Conservation (phyloP, 2,888 invertebrate genomes). For the Gasteruption jaculator region DNA sequence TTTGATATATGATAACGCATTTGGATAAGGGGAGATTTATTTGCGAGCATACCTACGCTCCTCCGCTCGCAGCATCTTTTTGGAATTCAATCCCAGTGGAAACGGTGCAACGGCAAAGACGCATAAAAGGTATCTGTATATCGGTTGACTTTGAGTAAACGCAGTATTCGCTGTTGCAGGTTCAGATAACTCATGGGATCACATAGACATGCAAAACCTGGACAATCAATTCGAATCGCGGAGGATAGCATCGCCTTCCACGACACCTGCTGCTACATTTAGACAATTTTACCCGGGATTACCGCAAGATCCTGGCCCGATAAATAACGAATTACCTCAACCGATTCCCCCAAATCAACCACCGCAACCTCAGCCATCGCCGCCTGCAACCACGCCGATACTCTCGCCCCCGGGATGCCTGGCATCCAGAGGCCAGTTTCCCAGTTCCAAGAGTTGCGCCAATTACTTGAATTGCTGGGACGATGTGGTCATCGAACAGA, state of each 20-base stretch:
- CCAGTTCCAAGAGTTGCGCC: slow-evolving; percentile 58
- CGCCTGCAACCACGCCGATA: too few species aligned
- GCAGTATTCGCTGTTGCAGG: slow-evolving; percentile 24
- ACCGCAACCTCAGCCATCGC: slow-evolving; percentile 20
- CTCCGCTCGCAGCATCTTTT: too few species aligned
- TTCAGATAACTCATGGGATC: slow-evolving; percentile 33
- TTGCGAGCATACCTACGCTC: too few species aligned
- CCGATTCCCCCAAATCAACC: slow-evolving; percentile 25
- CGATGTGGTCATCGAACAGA: slow-evolving; percentile 62
- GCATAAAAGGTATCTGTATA: too few species aligned
- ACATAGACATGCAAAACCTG: slow-evolving; percentile 32
- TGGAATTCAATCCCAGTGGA: too few species aligned
- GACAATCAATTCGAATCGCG: slow-evolving; percentile 26
- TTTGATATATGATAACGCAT: too few species aligned
- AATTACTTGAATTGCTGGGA: slow-evolving; percentile 72
- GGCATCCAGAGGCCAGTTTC: slow-evolving; percentile 59
- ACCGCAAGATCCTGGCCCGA: slow-evolving; percentile 22
- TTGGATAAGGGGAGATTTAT: too few species aligned
- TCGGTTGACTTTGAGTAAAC: too few species aligned
- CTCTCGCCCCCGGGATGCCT: slow-evolving; percentile 35
- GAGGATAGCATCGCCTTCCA: slow-evolving; percentile 18
- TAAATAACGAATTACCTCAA: slow-evolving; percentile 32
- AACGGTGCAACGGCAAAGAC: too few species aligned
- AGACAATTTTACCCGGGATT: slow-evolving; percentile 32
- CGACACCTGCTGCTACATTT: neutral